These are phyloP conservation scores for Noctua janthina DNA, from an alignment of 2,888 invertebrate species.

Conservation along the genomic window DNA sequence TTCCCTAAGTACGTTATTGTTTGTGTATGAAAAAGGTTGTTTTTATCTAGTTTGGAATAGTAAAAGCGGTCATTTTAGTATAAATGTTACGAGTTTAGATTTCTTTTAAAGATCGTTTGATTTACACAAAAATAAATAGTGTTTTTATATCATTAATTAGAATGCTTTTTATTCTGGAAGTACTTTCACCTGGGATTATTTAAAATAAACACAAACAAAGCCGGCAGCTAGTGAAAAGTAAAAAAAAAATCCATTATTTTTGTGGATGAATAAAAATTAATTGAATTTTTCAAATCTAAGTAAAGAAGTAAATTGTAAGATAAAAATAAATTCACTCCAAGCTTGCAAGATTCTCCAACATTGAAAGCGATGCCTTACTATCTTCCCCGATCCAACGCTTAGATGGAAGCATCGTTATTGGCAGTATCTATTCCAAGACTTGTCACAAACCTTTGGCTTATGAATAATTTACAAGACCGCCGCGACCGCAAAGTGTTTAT, in stretches of 20 bases:
- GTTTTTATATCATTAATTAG: no score
- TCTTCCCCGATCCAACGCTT: slow-evolving; percentile 47
- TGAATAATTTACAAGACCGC: slow-evolving; percentile 85
- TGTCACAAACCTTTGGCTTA: slow-evolving; percentile 81
- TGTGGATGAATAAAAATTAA: neutral
- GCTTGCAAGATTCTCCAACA: slow-evolving; percentile 6
- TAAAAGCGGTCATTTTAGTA: neutral
- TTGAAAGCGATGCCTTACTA: slow-evolving; percentile 31
- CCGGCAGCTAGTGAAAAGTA: neutral
- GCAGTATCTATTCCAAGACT: slow-evolving; percentile 78
- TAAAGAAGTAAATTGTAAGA: neutral
- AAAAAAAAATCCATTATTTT: neutral
- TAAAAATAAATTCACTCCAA: slow-evolving; percentile 37
- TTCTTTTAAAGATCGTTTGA: neutral
- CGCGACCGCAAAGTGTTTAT: slow-evolving; percentile 86
- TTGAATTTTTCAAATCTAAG: neutral
- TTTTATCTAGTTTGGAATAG: neutral
- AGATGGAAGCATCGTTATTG: slow-evolving; percentile 67
- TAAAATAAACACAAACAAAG: neutral
- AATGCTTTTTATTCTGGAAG: neutral
- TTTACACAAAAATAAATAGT: neutral
- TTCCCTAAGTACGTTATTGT: slow-evolving; percentile 49
- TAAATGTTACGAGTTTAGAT: neutral
- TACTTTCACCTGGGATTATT: neutral
- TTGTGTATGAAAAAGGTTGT: slow-evolving; percentile 21